A percentile compares a stretch with the other conserved stretches of the same genome.
Evolutionary conservation across 2,888 invertebrate genomes (phyloP).

Genomic region (Cremastinae sp.): DNA sequence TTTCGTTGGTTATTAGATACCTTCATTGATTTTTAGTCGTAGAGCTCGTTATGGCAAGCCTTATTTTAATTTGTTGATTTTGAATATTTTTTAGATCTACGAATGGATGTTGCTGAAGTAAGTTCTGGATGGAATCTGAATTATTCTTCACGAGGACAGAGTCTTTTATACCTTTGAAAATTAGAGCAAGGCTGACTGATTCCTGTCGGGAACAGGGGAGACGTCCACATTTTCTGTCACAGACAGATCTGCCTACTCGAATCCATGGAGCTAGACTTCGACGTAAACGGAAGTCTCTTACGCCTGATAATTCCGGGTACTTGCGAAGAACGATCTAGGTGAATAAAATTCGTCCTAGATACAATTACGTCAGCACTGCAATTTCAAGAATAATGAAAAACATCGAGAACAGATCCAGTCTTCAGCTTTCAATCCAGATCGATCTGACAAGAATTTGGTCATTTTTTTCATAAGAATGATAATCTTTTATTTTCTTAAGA

Average conservation of each 20-base stretch:
- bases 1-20: too few species aligned
- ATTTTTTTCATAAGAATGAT: not conserved
- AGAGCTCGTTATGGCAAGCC: too few species aligned
- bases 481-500: too few species aligned
- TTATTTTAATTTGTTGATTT: too few species aligned
- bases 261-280: slow-evolving; percentile 6
- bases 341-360: slow-evolving; percentile 15
- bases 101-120: slow-evolving; percentile 22
- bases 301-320: not conserved
- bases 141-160: slow-evolving; percentile 16
- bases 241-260: slow-evolving; percentile 26
- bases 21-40: too few species aligned
- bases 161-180: slow-evolving; percentile 53
- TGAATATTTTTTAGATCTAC: too few species aligned
- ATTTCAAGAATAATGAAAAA: slow-evolving; percentile 22
- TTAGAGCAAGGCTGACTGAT: slow-evolving; percentile 45
- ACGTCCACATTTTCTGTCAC: slow-evolving; percentile 35
- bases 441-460: not conserved
- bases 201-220: slow-evolving; percentile 49
- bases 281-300: slow-evolving; percentile 6
- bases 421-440: not conserved
- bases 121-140: slow-evolving; percentile 40
- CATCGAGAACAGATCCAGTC: slow-evolving; percentile 10
- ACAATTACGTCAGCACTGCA: slow-evolving; percentile 11
- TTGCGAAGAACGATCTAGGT: not conserved